Evolutionary conservation across 2,797 vertebrate genomes (phyloP).

Genomic region (Heteromormyrus szaboi): DNA sequence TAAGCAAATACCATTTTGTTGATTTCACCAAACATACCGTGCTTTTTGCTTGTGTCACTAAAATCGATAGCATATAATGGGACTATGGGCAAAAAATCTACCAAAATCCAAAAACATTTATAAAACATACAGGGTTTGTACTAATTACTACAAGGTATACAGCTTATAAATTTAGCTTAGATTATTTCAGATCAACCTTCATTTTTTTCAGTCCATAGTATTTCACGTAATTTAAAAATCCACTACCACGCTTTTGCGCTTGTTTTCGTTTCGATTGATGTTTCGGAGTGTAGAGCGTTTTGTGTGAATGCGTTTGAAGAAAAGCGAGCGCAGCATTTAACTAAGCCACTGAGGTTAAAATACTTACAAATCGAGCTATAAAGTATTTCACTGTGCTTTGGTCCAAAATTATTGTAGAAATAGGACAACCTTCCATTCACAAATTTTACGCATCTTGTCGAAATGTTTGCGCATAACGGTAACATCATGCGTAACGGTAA

Average conservation of each 20-base stretch:
- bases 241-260: neutral
- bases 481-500: neutral
- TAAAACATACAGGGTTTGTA: neutral
- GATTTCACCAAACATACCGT: neutral
- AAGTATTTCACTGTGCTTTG: neutral
- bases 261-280: neutral
- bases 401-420: neutral
- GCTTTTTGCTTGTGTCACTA: neutral
- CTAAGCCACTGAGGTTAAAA: neutral
- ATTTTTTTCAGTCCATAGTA: neutral
- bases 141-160: neutral
- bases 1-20: neutral
- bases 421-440: neutral
- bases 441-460: neutral
- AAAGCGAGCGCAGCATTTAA: neutral
- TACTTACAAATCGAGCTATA: neutral
- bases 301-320: neutral
- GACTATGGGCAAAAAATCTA: neutral
- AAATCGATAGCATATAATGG: neutral
- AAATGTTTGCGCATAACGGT: neutral
- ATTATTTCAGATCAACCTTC: neutral
- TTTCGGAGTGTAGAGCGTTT: neutral
- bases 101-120: neutral
- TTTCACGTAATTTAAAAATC: neutral
- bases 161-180: neutral